Conservation (phyloP, 2,888 invertebrate species). For the Lycaena phlaeas region DNA sequence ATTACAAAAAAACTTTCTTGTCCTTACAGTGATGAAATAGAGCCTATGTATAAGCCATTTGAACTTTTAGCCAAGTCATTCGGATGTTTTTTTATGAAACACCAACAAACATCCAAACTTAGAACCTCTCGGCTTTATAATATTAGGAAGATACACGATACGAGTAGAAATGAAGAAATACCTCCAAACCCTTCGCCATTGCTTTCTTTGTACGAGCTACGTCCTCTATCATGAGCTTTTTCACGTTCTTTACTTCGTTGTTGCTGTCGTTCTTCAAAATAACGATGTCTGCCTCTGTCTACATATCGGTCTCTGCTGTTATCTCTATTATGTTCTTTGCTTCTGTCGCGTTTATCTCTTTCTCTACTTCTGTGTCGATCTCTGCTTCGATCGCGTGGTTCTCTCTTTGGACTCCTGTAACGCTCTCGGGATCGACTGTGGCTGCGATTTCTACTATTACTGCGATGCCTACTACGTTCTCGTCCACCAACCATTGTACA, state of each 20-base stretch:
- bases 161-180: too few relatives aligned
- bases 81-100: too few relatives aligned
- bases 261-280: conserved; percentile 16
- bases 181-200: conserved; percentile 44
- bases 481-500: conserved; percentile 32
- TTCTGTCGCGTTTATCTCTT: conserved; percentile 19
- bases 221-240: conserved; percentile 26
- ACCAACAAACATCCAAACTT: too few relatives aligned
- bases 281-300: conserved; percentile 16
- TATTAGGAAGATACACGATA: too few relatives aligned
- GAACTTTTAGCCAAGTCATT: too few relatives aligned
- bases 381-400: conserved; percentile 17
- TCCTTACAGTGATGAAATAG: too few relatives aligned
- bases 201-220: conserved; percentile 31
- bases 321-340: too few relatives aligned
- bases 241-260: conserved; percentile 19
- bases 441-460: conserved; percentile 26
- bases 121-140: too few relatives aligned
- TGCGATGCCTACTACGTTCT: conserved; percentile 29
- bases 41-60: too few relatives aligned
- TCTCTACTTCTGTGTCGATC: conserved; percentile 22
- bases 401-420: conserved; percentile 17
- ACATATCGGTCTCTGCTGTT: conserved; percentile 13
- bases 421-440: conserved; percentile 18
- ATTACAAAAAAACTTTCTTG: too few relatives aligned